A percentile compares a stretch with the other conserved stretches of the same genome.
Evolutionary conservation across 2,888 invertebrate species (phyloP).

Genomic region (Hylaea fasciaria): DNA sequence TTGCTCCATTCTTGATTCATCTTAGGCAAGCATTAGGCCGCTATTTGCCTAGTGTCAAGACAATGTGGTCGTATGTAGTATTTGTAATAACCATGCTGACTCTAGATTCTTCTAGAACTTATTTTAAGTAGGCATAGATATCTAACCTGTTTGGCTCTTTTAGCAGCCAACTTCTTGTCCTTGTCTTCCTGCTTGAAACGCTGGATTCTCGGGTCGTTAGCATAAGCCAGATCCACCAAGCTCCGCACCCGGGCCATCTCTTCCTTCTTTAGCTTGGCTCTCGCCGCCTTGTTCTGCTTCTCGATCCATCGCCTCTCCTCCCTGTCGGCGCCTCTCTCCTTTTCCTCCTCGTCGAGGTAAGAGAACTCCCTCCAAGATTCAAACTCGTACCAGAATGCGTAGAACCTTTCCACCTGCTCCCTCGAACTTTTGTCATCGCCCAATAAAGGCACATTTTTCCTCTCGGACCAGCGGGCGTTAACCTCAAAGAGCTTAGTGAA

Average conservation of each 20-base stretch:
- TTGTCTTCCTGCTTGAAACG: conserved; percentile 97
- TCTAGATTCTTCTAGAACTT: too few relatives aligned
- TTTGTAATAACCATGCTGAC: too few relatives aligned
- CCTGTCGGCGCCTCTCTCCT: conserved; percentile 98
- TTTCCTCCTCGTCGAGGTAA: conserved; percentile 99
- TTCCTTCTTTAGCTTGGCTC: conserved; percentile 97
- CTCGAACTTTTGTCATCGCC: conserved; percentile 91
- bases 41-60: too few relatives aligned
- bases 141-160: conserved; percentile 91
- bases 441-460: conserved; percentile 92
- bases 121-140: too few relatives aligned
- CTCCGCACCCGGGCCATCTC: conserved; percentile 96
- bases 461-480: conserved; percentile 96
- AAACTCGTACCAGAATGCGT: conserved; percentile 99
- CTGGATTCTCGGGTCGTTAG: conserved; percentile 96
- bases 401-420: conserved; percentile 96
- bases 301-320: conserved; percentile 99
- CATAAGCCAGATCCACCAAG: conserved; percentile 97
- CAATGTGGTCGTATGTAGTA: too few relatives aligned
- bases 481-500: conserved; percentile 89
- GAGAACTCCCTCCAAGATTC: conserved; percentile 99
- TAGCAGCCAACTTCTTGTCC: conserved; percentile 94
- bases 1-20: too few relatives aligned
- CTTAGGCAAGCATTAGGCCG: too few relatives aligned
- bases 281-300: conserved; percentile 97